phyloP scores from a whole-genome alignment of 1,140 invertebrate species.

The Saxidomus purpurata region DNA sequence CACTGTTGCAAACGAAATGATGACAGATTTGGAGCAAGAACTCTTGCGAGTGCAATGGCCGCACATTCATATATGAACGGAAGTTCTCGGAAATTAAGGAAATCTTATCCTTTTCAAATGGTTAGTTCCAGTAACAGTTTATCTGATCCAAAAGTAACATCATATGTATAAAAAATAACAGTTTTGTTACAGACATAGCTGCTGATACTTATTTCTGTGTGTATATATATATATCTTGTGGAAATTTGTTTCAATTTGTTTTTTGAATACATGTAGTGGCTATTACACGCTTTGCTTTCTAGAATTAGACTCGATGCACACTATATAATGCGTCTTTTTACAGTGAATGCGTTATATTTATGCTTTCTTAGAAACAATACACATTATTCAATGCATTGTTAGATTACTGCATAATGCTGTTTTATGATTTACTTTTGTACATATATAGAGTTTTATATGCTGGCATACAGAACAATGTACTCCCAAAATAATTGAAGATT shows the following conservation, averaged over 20 bases:
- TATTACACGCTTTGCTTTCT: not conserved
- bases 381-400: not conserved
- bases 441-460: too few relatives aligned
- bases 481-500: too few relatives aligned
- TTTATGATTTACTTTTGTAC: too few relatives aligned
- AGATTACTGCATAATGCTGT: too few relatives aligned
- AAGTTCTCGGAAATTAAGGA: not conserved
- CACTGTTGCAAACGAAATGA: slow-evolving; percentile 16
- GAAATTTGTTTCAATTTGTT: not conserved
- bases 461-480: too few relatives aligned
- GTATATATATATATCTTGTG: not conserved
- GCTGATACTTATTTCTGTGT: not conserved
- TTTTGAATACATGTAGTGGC: not conserved
- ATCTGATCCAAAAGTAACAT: not conserved
- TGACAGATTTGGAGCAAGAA: not conserved
- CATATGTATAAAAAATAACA: not conserved
- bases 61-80: slow-evolving; percentile 51
- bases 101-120: slow-evolving; percentile 20
- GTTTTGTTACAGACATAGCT: not conserved
- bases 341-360: too few relatives aligned
- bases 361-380: too few relatives aligned
- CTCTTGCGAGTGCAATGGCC: slow-evolving; percentile 35
- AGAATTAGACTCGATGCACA: not conserved
- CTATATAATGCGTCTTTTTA: not conserved
- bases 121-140: slow-evolving; percentile 37